Evolutionary conservation across 2,888 invertebrate species (phyloP).

Genomic region (Cerastis leucographa): DNA sequence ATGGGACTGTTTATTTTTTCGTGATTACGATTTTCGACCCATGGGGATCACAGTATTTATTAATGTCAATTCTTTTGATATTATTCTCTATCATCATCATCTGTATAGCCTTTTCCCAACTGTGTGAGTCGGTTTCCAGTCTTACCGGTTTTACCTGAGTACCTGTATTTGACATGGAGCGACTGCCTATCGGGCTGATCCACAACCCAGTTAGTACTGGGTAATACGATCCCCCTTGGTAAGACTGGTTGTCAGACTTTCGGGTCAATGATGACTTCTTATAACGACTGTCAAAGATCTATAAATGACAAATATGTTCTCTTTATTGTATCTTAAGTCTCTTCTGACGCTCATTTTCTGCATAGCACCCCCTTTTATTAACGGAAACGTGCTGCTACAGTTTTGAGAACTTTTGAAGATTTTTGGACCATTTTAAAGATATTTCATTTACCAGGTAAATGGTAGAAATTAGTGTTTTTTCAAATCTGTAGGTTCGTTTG

Average conservation of each 20-base stretch:
- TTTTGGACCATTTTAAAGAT: conserved; percentile 6
- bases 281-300: too few species aligned
- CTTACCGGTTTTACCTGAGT: too few species aligned
- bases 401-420: conserved; percentile 4
- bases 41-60: neutral
- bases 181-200: too few species aligned
- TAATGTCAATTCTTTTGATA: neutral
- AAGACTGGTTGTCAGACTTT: too few species aligned
- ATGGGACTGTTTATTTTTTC: neutral
- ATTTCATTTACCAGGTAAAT: neutral
- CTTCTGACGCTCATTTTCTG: neutral
- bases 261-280: too few species aligned
- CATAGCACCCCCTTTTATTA: neutral
- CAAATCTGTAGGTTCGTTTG: conserved; percentile 8
- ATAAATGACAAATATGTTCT: too few species aligned
- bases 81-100: neutral
- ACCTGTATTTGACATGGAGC: too few species aligned
- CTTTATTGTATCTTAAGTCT: neutral
- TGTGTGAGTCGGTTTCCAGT: too few species aligned
- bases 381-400: neutral
- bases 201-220: too few species aligned
- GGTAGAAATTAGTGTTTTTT: conserved; percentile 16
- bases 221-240: too few species aligned
- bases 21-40: too few species aligned
- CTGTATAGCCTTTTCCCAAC: too few species aligned